Conservation (phyloP, 1,140 invertebrate species). For the Tetramorium simillimum region DNA sequence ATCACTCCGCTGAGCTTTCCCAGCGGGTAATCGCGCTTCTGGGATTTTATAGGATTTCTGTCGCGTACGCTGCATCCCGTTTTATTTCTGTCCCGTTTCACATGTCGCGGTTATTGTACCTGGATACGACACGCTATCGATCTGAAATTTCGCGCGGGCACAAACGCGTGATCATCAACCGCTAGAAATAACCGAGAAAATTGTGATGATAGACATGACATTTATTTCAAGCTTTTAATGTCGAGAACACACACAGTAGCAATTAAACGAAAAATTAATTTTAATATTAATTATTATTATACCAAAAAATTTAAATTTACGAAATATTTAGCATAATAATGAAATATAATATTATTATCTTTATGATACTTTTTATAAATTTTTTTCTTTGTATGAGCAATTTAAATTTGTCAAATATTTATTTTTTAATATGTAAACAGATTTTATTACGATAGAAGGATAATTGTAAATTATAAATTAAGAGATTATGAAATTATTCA, state of each 20-base stretch:
- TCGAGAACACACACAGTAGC: neutral
- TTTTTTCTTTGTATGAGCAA: neutral
- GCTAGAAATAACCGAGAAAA: neutral
- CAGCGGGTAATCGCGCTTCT: slow-evolving; percentile 51
- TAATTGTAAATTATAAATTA: neutral
- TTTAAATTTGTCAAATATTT: neutral
- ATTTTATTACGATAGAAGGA: neutral
- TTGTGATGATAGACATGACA: neutral
- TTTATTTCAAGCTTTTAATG: neutral
- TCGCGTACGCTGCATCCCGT: neutral
- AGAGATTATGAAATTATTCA: neutral
- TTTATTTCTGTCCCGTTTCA: slow-evolving; percentile 37
- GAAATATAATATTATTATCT: neutral
- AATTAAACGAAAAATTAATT: neutral
- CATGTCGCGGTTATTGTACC: slow-evolving; percentile 39
- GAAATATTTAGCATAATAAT: neutral
- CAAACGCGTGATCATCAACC: neutral
- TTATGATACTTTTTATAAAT: neutral
- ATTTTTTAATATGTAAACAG: neutral
- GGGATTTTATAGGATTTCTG: slow-evolving; percentile 59
- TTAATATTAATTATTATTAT: neutral
- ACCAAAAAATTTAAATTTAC: neutral
- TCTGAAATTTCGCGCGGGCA: neutral
- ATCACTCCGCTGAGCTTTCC: slow-evolving; percentile 53
- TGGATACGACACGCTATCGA: slow-evolving; percentile 25